These are phyloP conservation scores for Salminus brasiliensis DNA, from an alignment of 2,113 vertebrate genomes.

Conservation along the genomic window DNA sequence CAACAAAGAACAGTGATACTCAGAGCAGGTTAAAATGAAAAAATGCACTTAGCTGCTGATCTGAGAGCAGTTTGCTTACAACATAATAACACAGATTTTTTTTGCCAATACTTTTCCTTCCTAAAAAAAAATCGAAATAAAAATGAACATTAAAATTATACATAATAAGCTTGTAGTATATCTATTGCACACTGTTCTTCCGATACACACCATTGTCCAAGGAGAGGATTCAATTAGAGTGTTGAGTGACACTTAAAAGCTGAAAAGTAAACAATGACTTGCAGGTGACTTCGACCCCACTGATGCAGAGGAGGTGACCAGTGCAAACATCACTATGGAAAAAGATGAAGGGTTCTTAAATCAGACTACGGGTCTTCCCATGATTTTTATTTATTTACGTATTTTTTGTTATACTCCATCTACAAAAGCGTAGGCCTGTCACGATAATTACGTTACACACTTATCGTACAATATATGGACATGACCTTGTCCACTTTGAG, in stretches of 20 bases:
- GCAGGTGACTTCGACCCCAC: background rate
- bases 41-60: slow-evolving; percentile 21
- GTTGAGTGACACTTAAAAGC: slow-evolving; percentile 36
- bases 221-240: slow-evolving; percentile 48
- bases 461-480: no score
- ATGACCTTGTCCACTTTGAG: no score
- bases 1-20: slow-evolving; percentile 38
- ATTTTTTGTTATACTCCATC: slow-evolving; percentile 6
- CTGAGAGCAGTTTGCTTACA: background rate
- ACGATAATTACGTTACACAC: no score
- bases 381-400: no score
- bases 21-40: slow-evolving; percentile 21
- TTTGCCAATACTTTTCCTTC: background rate
- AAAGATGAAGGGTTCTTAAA: background rate
- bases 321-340: slow-evolving; percentile 17
- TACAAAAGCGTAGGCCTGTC: no score
- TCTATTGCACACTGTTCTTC: slow-evolving; percentile 57
- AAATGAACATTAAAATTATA: slow-evolving; percentile 26
- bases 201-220: slow-evolving; percentile 36
- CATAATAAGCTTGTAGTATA: slow-evolving; percentile 25
- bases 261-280: background rate
- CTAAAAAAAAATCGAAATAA: slow-evolving; percentile 26
- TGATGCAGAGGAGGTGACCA: background rate
- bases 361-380: background rate
- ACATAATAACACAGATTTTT: slow-evolving; percentile 3